Evolutionary conservation across 2,113 vertebrate species (phyloP).

Genomic region (Meleagris gallopavo): DNA sequence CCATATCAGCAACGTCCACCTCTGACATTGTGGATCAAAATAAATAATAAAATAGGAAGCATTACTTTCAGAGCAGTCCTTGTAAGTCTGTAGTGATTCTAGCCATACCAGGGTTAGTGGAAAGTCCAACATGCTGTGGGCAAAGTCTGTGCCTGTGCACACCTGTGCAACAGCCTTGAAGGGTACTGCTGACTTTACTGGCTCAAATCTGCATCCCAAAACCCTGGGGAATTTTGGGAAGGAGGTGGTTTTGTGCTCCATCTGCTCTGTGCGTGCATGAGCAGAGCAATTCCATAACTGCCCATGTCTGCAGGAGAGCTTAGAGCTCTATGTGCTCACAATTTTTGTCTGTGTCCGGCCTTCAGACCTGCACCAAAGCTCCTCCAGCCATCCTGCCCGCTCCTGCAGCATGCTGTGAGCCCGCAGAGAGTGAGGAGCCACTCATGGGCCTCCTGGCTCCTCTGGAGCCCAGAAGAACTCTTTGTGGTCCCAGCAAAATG

Average conservation of each 20-base stretch:
- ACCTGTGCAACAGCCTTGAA: neutral
- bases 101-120: neutral
- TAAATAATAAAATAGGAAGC: too few relatives aligned
- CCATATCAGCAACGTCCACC: too few relatives aligned
- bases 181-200: rapidly evolving
- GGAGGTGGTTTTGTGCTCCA: neutral
- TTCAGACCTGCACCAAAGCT: neutral
- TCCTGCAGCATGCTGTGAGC: neutral
- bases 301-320: neutral
- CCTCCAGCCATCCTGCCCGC: neutral
- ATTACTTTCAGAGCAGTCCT: too few relatives aligned
- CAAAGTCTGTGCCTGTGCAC: neutral
- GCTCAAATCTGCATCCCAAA: neutral
- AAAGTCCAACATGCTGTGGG: neutral
- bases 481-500: neutral
- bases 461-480: neutral
- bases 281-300: neutral
- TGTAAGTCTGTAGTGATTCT: neutral
- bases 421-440: neutral
- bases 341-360: neutral
- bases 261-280: neutral
- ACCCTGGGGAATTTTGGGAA: neutral
- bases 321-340: too few relatives aligned
- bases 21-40: too few relatives aligned
- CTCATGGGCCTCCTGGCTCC: neutral